Evolutionary conservation across 2,113 vertebrate genomes (phyloP).

Genomic region (human): GRCh38 chr7:51518001-51518500

Average conservation of each 20-base stretch:
- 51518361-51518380: neutral
- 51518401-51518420: too few relatives aligned
- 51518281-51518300: neutral
- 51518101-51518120: neutral
- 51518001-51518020: accelerated
- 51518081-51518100: neutral
- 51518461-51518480: neutral
- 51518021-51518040: neutral
- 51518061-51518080: neutral
- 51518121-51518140: neutral
- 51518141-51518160: accelerated
- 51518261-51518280: neutral
- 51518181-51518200: neutral
- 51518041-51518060: neutral
- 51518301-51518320: neutral
- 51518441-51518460: neutral
- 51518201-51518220: neutral
- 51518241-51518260: neutral
- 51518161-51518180: neutral
- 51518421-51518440: neutral
- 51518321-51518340: neutral
- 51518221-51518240: neutral
- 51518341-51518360: neutral
- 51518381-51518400: too few relatives aligned
- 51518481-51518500: neutral